Conservation (phyloP, 2,797 vertebrate species). For the Siniperca obscura region DNA sequence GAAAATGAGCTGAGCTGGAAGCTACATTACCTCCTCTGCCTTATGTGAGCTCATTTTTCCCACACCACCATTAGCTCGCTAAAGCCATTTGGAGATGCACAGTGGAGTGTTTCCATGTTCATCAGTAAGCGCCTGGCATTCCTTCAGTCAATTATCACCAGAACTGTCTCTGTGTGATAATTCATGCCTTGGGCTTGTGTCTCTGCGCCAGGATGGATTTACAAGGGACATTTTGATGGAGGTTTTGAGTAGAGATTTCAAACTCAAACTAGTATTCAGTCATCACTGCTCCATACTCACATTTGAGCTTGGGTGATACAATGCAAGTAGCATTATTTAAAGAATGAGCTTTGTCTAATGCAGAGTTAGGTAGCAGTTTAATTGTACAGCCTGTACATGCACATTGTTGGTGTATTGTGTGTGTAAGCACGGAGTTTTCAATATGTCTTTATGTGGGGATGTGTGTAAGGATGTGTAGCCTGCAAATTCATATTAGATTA, state of each 20-base stretch:
- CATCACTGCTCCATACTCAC: conserved; percentile 37
- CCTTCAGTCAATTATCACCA: conserved; percentile 79
- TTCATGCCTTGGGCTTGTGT: conserved; percentile 62
- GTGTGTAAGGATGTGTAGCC: background rate
- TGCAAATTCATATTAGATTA: conserved; percentile 6
- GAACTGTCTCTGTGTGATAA: conserved; percentile 72
- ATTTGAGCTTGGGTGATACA: conserved; percentile 15
- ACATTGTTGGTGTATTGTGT: background rate
- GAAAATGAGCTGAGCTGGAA: conserved; percentile 81
- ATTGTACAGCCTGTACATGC: background rate
- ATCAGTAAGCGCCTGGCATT: conserved; percentile 79
- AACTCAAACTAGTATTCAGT: conserved; percentile 38
- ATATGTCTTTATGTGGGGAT: too few relatives aligned
- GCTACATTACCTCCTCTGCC: conserved; percentile 78
- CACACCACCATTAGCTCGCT: conserved; percentile 72
- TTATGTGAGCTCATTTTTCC: conserved; percentile 76
- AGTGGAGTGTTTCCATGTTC: conserved; percentile 76
- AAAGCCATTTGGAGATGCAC: conserved; percentile 80
- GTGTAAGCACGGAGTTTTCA: background rate
- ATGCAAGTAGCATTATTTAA: conserved; percentile 12
- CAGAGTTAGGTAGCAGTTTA: background rate
- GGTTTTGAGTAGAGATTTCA: conserved; percentile 52
- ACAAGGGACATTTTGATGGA: conserved; percentile 58
- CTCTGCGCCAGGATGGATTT: conserved; percentile 50
- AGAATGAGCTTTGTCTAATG: background rate